Conservation (phyloP, 2,113 vertebrate genomes). For the Amazona vittata region DNA sequence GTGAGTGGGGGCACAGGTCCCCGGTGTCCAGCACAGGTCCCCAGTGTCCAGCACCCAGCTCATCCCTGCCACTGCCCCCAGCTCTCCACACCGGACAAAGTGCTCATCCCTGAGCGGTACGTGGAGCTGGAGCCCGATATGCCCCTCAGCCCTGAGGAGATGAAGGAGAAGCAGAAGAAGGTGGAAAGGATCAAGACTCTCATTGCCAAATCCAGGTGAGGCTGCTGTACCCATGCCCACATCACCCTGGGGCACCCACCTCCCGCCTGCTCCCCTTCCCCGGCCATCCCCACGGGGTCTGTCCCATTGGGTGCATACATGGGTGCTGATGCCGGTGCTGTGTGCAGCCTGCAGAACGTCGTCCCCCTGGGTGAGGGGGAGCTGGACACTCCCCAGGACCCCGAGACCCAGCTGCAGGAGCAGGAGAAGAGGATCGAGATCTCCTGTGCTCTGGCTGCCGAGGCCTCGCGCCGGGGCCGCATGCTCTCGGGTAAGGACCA, state of each 20-base stretch:
- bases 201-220: slow-evolving; percentile 96
- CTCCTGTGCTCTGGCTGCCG: slow-evolving; percentile 91
- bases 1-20: accelerated
- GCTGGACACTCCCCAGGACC: slow-evolving; percentile 80
- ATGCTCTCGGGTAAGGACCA: slow-evolving; percentile 90
- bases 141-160: slow-evolving; percentile 90
- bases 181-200: slow-evolving; percentile 95
- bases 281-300: accelerated
- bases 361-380: slow-evolving; percentile 88
- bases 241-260: background rate
- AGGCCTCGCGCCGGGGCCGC: slow-evolving; percentile 92
- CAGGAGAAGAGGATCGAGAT: slow-evolving; percentile 97
- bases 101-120: slow-evolving; percentile 89
- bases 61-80: slow-evolving; percentile 4
- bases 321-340: background rate
- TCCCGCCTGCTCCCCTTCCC: background rate
- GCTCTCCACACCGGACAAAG: slow-evolving; percentile 88
- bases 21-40: accelerated
- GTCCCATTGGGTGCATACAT: accelerated
- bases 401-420: slow-evolving; percentile 91
- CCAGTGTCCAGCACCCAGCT: accelerated
- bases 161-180: slow-evolving; percentile 94
- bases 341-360: slow-evolving; percentile 91
- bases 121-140: slow-evolving; percentile 82
- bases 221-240: accelerated